Percentiles rank a stretch among this genome's conserved stretches.
Conservation (phyloP, 64 coral and sea anemone genomes). For the Porites lutea region DNA sequence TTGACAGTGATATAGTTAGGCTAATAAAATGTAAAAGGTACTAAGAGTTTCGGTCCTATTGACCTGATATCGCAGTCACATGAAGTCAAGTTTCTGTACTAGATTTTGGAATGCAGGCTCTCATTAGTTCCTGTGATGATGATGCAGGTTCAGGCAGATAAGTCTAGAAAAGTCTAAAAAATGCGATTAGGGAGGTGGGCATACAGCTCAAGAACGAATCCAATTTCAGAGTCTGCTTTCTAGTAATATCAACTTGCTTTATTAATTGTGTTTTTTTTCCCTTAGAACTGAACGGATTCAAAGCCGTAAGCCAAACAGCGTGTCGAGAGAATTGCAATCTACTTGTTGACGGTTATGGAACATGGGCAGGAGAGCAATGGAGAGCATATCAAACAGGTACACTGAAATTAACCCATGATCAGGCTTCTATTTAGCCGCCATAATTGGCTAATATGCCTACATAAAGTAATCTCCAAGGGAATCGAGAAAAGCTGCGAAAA, state of each 20-base stretch:
- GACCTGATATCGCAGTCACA: too few relatives aligned
- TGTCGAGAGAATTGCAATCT: slow-evolving; percentile 82
- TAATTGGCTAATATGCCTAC: neutral
- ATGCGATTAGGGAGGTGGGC: too few relatives aligned
- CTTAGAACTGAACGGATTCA: slow-evolving; percentile 75
- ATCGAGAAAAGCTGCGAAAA: too few relatives aligned
- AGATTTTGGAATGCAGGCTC: too few relatives aligned
- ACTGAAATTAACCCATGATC: neutral
- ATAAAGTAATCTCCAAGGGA: neutral
- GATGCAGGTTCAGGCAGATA: too few relatives aligned
- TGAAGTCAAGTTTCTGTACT: too few relatives aligned
- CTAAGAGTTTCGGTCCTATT: too few relatives aligned
- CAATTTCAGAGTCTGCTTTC: too few relatives aligned
- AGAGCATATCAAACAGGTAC: slow-evolving; percentile 64
- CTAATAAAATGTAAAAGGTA: neutral
- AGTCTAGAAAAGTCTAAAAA: too few relatives aligned
- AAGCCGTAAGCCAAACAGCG: slow-evolving; percentile 66
- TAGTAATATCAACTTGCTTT: neutral
- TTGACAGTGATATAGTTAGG: neutral
- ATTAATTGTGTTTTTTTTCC: neutral
- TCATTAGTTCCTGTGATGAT: too few relatives aligned
- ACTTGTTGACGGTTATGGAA: slow-evolving; percentile 82
- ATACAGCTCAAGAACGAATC: too few relatives aligned
- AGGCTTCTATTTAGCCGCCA: neutral
- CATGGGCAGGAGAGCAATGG: slow-evolving; percentile 70